Evolutionary conservation across 2,888 invertebrate genomes (phyloP), one percentile per base, ranked within the genome.

Genomic region (Sinohyriopsis cumingii): DNA sequence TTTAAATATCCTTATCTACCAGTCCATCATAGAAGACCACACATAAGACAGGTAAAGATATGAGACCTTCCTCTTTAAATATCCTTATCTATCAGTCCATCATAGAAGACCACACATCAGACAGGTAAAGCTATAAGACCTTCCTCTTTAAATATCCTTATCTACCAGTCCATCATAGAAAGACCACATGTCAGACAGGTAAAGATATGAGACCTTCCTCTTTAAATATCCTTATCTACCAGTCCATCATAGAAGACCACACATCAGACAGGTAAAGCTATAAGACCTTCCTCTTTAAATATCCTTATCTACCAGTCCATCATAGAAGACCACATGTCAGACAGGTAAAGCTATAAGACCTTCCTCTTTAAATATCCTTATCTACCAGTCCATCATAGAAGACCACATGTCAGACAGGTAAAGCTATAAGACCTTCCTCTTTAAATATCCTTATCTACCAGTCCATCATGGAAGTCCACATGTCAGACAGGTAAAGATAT

Each of bases 361-460:
- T 45, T 12, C 1, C 9, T 33, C 33, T 12, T n/a, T n/a, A n/a
- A n/a, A n/a, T n/a, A n/a, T n/a, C n/a, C 89, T 97, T 20, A 91
- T 96, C 65, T 92, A 93, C 75, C 94, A 95, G 84, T 65, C 67
- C 15, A 60, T 74, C 6, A 68, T 76, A 20, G 63, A 57, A 7
- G 71, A 76, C 19, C 61, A 57, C 1, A 20, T 61, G 12, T 67
- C 65, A 15, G 72, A 25, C 28, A 45, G 45, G 45, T 45, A 33
- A 9, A 33, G 33, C 33, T 33, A 15, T 45, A 45, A 15, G 45
- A 45, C 15, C 45, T 45, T 12, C 1, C 9, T 33, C 33, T 12
- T n/a, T n/a, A n/a, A n/a, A n/a, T n/a, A n/a, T n/a, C n/a, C 89
- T 97, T 20, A 91, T 96, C 65, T 92, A 93, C 75, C 94, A 95